Evolutionary conservation across 2,113 vertebrate genomes (phyloP).

Genomic region (Carassius auratus): DNA sequence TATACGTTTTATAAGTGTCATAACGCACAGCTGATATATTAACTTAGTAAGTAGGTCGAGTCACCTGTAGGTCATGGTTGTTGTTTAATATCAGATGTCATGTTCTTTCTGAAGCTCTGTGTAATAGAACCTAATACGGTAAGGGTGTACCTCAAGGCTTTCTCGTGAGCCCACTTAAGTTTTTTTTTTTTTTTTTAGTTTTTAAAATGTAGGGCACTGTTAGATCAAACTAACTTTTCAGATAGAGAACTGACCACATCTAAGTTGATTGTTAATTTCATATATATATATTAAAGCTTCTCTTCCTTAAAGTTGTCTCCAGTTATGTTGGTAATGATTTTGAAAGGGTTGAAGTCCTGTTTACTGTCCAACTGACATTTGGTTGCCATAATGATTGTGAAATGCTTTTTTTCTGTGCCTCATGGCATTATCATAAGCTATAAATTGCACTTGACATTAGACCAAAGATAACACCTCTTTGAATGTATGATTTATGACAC

Average conservation of each 20-base stretch:
- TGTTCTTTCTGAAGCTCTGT: neutral
- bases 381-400: slow-evolving; percentile 10
- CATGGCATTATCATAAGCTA: neutral
- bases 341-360: slow-evolving; percentile 50
- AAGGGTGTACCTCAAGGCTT: too few species aligned
- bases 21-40: neutral
- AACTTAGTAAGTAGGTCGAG: slow-evolving; percentile 42
- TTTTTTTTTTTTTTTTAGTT: neutral
- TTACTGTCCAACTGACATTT: slow-evolving; percentile 16
- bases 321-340: slow-evolving; percentile 4
- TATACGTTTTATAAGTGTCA: neutral
- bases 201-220: neutral
- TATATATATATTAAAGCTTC: neutral
- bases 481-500: neutral
- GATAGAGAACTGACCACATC: too few species aligned
- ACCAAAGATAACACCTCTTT: neutral
- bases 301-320: neutral
- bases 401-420: neutral
- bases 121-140: neutral
- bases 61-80: slow-evolving; percentile 33
- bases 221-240: neutral
- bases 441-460: neutral
- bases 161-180: neutral
- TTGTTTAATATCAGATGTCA: slow-evolving; percentile 6
- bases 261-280: too few species aligned